Base-by-base conservation (phyloP, 1,140 invertebrate species). In the Heterodera schachtii region DNA sequence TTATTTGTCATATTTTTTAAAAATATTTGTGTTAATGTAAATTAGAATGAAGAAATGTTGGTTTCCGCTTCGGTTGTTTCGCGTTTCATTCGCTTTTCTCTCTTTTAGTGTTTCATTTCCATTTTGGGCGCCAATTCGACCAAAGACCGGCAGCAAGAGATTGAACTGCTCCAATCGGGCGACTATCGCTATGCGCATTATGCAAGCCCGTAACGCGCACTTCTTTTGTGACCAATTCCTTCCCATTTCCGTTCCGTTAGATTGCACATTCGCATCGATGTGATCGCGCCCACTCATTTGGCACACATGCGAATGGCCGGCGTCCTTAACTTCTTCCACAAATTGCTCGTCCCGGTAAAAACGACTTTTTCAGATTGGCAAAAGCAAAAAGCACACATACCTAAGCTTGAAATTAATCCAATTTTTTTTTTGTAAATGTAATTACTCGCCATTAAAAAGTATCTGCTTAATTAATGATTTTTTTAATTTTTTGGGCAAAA, bases 241-340 rank as follows among this genome's bases (percentile, higher is more conserved):
- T 4, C 57, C 7, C 11, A 11, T 6, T 19, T 41, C 46, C 9
- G 8, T 66, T 69, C 13, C 19, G 52, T 64, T 21, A 78, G 76
- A 9, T 73, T 82, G 49, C 81, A 82, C 57, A 43, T 82, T 19
- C 81, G 81, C 49, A 49, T 82, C 46, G 81, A 82, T 60, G 73
- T 74, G 21, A 46, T 47, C 46, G 57, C 77, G 7, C 19, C 74
- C 19, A 57, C 81, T n/a, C 80, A 82, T 67, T 49, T 82, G 67
- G 81, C 81, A 21, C 81, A 82, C 74, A 82, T 82, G 80, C 60
- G 81, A 11, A 80, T 82, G 69, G 81, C 81, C 21, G 67, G 77
- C 13, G 78, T 80, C 13, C 69, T 82, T n/a, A 82, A 82, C 69
- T 19, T 82, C 11, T 67, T 82, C 57, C 80, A 82, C 67, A 80